These are phyloP conservation scores for Neostethus bicornis DNA, from an alignment of 2,797 vertebrate genomes.

Conservation along the genomic window DNA sequence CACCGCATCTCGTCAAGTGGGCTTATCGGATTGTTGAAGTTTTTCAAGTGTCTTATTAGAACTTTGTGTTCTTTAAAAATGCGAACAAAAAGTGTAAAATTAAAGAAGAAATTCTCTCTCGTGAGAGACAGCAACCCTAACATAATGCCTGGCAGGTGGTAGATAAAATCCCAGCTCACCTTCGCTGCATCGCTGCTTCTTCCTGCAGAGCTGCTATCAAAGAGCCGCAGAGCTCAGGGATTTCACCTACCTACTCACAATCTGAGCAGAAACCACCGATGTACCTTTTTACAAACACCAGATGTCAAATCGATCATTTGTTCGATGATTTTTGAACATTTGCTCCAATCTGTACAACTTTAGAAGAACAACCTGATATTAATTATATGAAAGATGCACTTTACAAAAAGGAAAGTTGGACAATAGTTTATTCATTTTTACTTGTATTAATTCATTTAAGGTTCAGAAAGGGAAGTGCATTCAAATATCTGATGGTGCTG, in stretches of 20 bases:
- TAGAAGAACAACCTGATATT: neutral
- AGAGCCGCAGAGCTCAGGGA: conserved; percentile 14
- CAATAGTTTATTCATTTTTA: neutral
- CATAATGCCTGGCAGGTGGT: conserved; percentile 31
- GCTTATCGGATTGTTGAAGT: conserved; percentile 20
- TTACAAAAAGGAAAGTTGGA: neutral
- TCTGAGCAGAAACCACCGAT: conserved; percentile 29
- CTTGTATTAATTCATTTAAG: too few relatives aligned
- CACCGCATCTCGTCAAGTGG: neutral
- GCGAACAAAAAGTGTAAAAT: conserved; percentile 15
- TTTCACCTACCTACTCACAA: conserved; percentile 13
- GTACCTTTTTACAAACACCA: neutral
- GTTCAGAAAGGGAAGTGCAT: too few relatives aligned
- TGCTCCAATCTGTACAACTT: neutral
- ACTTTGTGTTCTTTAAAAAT: conserved; percentile 3
- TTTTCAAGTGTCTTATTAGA: conserved; percentile 23
- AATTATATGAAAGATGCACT: neutral
- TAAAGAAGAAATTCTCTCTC: conserved; percentile 4
- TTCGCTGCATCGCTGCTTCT: conserved; percentile 24
- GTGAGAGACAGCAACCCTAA: conserved; percentile 59
- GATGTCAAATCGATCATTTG: neutral
- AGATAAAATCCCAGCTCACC: conserved; percentile 13
- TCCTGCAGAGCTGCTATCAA: conserved; percentile 27
- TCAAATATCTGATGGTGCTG: neutral
- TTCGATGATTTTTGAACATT: neutral